Evolutionary conservation across 2,888 invertebrate genomes (phyloP), one percentile per base, ranked within the genome.

Genomic region (Cecidostiba fungosa): DNA sequence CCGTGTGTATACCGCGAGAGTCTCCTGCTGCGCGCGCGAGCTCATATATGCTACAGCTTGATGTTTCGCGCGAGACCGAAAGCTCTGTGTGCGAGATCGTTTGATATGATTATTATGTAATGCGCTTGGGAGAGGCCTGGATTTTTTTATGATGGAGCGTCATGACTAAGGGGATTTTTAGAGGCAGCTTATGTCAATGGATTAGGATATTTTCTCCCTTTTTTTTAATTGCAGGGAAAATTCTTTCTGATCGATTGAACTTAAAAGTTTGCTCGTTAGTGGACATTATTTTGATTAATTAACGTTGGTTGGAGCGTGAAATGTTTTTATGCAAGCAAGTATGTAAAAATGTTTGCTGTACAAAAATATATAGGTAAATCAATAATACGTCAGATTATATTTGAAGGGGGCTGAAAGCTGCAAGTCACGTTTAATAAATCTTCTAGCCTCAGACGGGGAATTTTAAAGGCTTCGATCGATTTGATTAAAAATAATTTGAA

Each of bases 401-500:
- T 80, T 59, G 72, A 72, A 72, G 36, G 16, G 59, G 72, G 32
- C 16, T 26, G 36, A 54, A 72, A 80, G 72, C 16, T 26, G 54
- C 80, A 72, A 70, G 72, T 72, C 80, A 72, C 39, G 72, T 80
- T 16, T 72, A 80, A 54, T 80, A 80, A 80, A 80, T 80, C 70
- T 80, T 54, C 32, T 54, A 72, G 23, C 23, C 10, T 16, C 54
- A 72, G 39, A 80, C 32, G 19, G 54, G 19, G 54, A 72, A 80
- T 72, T 72, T 50, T 32, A 80, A 72, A 72, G 39, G 72, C 54
- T 72, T 72, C 59, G 8, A 72, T 54, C 54, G 16, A 72, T 80
- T 80, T 29, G 54, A 80, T 80, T 72, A 80, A 72, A 80, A 39
- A 39, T 80, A 23, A 72, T 50, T 79, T 80, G 36, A 59, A 36